Evolutionary conservation across 53 echinoderm and acorn worm species (phyloP).

Genomic region (Pentamera pediparva): DNA sequence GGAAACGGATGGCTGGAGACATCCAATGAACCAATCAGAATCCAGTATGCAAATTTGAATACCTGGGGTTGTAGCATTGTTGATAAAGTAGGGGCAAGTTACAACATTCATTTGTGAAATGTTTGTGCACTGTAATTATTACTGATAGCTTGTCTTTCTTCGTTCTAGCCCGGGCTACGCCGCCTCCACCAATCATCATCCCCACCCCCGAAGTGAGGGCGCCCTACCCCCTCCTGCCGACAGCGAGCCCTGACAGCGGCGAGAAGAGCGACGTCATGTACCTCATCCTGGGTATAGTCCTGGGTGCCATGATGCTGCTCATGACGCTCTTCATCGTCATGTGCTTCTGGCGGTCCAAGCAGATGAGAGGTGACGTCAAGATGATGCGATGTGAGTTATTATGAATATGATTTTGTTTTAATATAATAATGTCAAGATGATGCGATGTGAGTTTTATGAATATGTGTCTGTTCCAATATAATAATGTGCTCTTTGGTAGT

Average conservation of each 20-base stretch:
- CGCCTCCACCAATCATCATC: conserved; percentile 61
- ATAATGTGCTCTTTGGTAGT: too few relatives aligned
- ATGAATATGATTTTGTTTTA: too few relatives aligned
- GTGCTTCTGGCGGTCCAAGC: conserved; percentile 94
- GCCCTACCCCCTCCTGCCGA: conserved; percentile 35
- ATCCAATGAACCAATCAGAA: too few relatives aligned
- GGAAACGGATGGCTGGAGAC: too few relatives aligned
- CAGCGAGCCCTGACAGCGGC: conserved; percentile 26
- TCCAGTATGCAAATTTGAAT: too few relatives aligned
- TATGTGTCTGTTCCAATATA: too few relatives aligned
- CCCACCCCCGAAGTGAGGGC: conserved; percentile 17
- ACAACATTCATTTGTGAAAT: too few relatives aligned
- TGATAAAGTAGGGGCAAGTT: too few relatives aligned
- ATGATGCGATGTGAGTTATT: conserved; percentile 23
- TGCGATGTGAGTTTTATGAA: too few relatives aligned
- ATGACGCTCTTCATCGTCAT: conserved; percentile 89
- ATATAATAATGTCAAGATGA: too few relatives aligned
- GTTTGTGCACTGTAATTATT: too few relatives aligned
- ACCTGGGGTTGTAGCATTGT: too few relatives aligned
- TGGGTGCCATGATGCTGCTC: conserved; percentile 82
- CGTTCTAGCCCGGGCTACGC: conserved; percentile 54
- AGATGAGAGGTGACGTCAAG: conserved; percentile 58
- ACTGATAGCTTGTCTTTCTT: not conserved
- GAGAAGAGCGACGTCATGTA: conserved; percentile 61
- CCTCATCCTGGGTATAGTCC: conserved; percentile 83